Conservation (phyloP, 2,113 vertebrate genomes). For the Rhizomys pruinosus region DNA sequence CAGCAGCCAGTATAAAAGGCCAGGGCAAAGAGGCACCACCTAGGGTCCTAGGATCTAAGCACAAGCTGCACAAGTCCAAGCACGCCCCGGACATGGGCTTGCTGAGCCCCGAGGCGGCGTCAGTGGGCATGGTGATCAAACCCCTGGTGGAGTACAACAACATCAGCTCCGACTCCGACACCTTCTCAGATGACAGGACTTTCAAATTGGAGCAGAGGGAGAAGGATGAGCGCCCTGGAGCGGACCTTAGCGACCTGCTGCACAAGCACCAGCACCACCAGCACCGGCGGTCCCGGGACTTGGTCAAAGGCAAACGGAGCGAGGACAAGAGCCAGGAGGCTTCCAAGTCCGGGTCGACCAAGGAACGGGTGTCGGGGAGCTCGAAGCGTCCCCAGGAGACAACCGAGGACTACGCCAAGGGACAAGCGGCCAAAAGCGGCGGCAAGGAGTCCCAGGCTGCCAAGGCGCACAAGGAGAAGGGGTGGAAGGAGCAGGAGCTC, state of each 20-base stretch:
- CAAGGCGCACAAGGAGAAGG: constrained; percentile 90
- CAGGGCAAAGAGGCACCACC: constrained; percentile 88
- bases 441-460: constrained; percentile 87
- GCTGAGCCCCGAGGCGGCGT: constrained; percentile 86
- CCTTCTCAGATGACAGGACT: constrained; percentile 94
- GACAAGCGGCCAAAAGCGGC: constrained; percentile 87
- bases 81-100: constrained; percentile 88
- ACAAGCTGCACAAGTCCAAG: constrained; percentile 95
- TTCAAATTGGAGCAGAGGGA: constrained; percentile 88
- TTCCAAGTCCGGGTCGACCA: constrained; percentile 83
- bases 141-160: constrained; percentile 98
- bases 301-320: constrained; percentile 89
- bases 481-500: constrained; percentile 92
- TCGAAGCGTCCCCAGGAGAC: constrained; percentile 86
- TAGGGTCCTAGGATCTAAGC: constrained; percentile 89
- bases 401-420: constrained; percentile 85
- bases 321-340: constrained; percentile 88
- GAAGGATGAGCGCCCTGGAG: constrained; percentile 86
- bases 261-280: constrained; percentile 92
- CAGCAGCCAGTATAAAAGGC: constrained; percentile 84
- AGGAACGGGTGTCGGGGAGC: constrained; percentile 84
- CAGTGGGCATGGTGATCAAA: constrained; percentile 91
- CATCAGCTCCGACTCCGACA: constrained; percentile 98
- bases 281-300: constrained; percentile 93
- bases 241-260: constrained; percentile 88